These are phyloP conservation scores for Neoscelio sp. DNA, from an alignment of 2,888 invertebrate species.

Conservation along the genomic window DNA sequence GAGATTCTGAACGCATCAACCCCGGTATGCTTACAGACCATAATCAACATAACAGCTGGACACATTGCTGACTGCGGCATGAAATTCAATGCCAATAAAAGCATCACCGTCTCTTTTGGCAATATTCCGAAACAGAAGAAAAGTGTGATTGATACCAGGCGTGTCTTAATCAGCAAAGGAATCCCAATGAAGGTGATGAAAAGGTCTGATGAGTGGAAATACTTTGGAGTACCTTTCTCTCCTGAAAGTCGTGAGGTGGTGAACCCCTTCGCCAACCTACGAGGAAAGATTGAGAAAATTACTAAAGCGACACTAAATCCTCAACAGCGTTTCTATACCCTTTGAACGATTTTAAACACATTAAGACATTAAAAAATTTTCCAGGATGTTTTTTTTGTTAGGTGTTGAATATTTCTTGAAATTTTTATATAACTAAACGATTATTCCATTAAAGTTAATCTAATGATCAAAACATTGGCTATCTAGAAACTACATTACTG, in stretches of 20 bases:
- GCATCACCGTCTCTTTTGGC: slow-evolving; percentile 71
- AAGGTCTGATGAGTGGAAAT: slow-evolving; percentile 58
- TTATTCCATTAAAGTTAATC: too few species aligned
- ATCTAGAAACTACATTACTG: too few species aligned
- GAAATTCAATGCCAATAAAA: slow-evolving; percentile 73
- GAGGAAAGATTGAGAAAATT: neutral
- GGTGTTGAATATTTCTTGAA: too few species aligned
- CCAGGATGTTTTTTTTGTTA: too few species aligned
- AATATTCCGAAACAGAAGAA: slow-evolving; percentile 68
- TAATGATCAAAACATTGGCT: too few species aligned
- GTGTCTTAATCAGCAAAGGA: neutral
- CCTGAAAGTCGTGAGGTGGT: slow-evolving; percentile 2
- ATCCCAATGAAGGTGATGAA: slow-evolving; percentile 67
- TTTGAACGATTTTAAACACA: too few species aligned
- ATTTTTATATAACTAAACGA: too few species aligned
- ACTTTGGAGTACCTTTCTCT: slow-evolving; percentile 56
- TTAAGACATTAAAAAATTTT: too few species aligned
- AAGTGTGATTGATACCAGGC: slow-evolving; percentile 12
- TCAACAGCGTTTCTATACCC: too few species aligned
- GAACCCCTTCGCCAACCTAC: neutral
- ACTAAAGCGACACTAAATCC: slow-evolving; percentile 66
- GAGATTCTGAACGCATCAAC: too few species aligned
- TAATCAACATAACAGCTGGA: slow-evolving; percentile 7
- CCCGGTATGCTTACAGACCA: slow-evolving; percentile 62
- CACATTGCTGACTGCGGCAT: slow-evolving; percentile 68